Conservation (phyloP, 2,888 invertebrate genomes). For the Cosmopolites sordidus region DNA sequence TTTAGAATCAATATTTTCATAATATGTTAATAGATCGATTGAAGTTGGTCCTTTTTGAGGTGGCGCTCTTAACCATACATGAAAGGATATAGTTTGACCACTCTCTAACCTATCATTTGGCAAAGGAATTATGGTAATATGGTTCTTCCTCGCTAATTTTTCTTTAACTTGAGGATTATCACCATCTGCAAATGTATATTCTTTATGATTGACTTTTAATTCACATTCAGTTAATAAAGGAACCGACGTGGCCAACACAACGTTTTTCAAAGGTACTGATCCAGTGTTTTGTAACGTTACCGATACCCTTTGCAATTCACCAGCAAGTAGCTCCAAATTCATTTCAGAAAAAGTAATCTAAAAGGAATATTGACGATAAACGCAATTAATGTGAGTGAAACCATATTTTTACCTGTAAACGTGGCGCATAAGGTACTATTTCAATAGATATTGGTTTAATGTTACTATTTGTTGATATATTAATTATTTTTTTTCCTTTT, state of each 20-base stretch:
- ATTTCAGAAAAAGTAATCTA: slow-evolving; percentile 70
- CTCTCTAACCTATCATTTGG: slow-evolving; percentile 52
- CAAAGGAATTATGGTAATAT: slow-evolving; percentile 48
- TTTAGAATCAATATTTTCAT: slow-evolving; percentile 52
- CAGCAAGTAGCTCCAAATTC: slow-evolving; percentile 63
- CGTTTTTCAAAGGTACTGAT: slow-evolving; percentile 58
- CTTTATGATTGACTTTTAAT: slow-evolving; percentile 29
- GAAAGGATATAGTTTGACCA: slow-evolving; percentile 51
- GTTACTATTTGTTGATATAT: slow-evolving; percentile 42
- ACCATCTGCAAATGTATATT: slow-evolving; percentile 30
- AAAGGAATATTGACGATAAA: slow-evolving; percentile 29
- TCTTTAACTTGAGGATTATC: slow-evolving; percentile 40
- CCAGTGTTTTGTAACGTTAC: slow-evolving; percentile 69
- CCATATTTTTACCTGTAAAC: slow-evolving; percentile 62
- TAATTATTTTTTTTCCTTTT: slow-evolving; percentile 57
- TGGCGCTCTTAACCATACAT: slow-evolving; percentile 68
- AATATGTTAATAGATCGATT: slow-evolving; percentile 70
- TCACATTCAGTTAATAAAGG: slow-evolving; percentile 53
- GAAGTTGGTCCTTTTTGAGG: slow-evolving; percentile 59
- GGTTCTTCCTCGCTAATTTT: slow-evolving; percentile 46
- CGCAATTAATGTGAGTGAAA: not conserved
- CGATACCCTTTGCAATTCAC: slow-evolving; percentile 66
- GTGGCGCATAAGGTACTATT: slow-evolving; percentile 75
- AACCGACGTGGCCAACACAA: slow-evolving; percentile 64
- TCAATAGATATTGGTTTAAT: slow-evolving; percentile 68